Evolutionary conservation across 2,888 invertebrate species (phyloP).

Genomic region (Mythimna albipuncta): DNA sequence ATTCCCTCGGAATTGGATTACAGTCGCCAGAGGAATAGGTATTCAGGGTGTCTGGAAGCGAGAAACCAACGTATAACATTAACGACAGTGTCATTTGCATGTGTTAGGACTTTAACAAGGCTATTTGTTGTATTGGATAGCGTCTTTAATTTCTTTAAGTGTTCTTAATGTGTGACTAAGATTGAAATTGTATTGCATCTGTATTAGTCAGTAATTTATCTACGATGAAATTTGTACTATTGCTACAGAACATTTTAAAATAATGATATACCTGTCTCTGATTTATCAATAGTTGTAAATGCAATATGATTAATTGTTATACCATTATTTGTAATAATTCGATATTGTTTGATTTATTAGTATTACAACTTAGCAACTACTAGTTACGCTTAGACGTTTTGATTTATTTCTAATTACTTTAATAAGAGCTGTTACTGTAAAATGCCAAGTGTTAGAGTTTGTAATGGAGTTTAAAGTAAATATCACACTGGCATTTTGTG

Average conservation of each 20-base stretch:
- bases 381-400: constrained; percentile 43
- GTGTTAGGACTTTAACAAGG: constrained; percentile 59
- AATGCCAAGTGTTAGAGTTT: constrained; percentile 27
- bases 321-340: constrained; percentile 45
- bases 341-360: constrained; percentile 50
- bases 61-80: constrained; percentile 51
- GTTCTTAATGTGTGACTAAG: neutral
- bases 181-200: constrained; percentile 4
- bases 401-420: constrained; percentile 54
- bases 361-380: constrained; percentile 42
- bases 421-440: constrained; percentile 37
- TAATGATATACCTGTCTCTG: neutral
- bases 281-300: constrained; percentile 28
- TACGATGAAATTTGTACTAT: neutral
- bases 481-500: constrained; percentile 7
- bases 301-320: constrained; percentile 43
- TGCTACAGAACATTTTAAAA: neutral
- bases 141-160: constrained; percentile 31
- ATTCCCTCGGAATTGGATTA: constrained; percentile 82
- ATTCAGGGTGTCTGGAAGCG: constrained; percentile 36
- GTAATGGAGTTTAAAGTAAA: constrained; percentile 16
- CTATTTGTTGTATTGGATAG: constrained; percentile 53
- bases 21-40: constrained; percentile 64
- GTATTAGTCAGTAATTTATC: constrained; percentile 1
- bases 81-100: constrained; percentile 66